These are phyloP conservation scores for Gopherus evgoodei DNA, from an alignment of 2,113 vertebrate genomes.

Conservation along the genomic window DNA sequence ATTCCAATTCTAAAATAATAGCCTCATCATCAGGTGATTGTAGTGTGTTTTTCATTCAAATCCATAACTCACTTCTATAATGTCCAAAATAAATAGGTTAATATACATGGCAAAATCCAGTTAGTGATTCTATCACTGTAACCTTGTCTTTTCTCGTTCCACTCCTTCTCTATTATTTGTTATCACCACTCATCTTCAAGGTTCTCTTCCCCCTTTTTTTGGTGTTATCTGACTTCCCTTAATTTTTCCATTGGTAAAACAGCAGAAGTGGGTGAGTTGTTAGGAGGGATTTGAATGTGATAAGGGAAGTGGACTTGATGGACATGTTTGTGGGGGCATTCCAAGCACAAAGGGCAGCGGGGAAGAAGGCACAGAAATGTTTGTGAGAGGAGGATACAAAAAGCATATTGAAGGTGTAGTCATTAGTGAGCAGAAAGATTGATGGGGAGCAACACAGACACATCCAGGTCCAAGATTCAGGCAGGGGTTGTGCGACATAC, in stretches of 20 bases:
- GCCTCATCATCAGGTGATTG: too few species aligned
- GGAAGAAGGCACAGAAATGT: too few species aligned
- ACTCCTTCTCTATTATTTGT: neutral
- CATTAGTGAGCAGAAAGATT: neutral
- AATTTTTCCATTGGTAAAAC: neutral
- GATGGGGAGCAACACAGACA: neutral
- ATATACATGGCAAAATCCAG: neutral
- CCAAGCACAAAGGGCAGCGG: neutral
- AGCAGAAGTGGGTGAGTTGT: neutral
- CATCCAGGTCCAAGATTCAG: neutral
- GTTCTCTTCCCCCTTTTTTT: neutral
- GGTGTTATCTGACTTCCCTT: neutral
- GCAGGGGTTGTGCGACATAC: neutral
- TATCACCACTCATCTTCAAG: fast-evolving
- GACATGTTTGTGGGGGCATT: neutral
- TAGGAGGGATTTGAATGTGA: neutral
- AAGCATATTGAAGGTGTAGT: neutral
- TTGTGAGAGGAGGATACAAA: neutral
- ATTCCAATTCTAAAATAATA: too few species aligned
- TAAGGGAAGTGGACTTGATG: too few species aligned
- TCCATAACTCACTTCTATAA: neutral
- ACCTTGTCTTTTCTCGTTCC: fast-evolving
- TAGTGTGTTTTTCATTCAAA: neutral
- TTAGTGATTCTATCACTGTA: fast-evolving
- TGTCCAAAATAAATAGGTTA: neutral